These are phyloP conservation scores for Saxidomus purpurata DNA, from an alignment of 1,140 invertebrate species.

Conservation along the genomic window DNA sequence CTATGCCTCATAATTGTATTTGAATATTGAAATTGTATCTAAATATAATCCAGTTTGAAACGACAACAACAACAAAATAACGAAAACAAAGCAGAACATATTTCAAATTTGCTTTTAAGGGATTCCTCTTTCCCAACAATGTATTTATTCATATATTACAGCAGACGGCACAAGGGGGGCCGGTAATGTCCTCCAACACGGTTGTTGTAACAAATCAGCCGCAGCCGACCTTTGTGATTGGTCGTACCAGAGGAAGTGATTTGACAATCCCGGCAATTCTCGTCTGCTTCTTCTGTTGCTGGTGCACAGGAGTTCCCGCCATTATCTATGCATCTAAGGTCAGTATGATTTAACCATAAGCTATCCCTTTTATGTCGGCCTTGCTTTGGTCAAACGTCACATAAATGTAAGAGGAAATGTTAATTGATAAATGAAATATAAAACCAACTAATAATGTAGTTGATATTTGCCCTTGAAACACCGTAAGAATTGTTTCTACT, in stretches of 20 bases:
- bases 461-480: no score
- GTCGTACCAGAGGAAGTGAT: not conserved
- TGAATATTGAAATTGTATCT: no score
- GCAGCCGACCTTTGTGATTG: not conserved
- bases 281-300: conserved; percentile 9
- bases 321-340: not conserved
- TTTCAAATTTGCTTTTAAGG: no score
- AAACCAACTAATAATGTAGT: no score
- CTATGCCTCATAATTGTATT: no score
- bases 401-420: no score
- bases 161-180: not conserved
- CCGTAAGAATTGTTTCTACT: no score
- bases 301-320: not conserved
- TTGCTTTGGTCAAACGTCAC: not conserved
- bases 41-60: no score
- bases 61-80: no score
- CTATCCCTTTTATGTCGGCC: not conserved
- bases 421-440: no score
- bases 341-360: not conserved
- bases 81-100: no score
- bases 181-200: not conserved
- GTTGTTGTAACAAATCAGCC: not conserved
- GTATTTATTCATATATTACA: not conserved
- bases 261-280: not conserved
- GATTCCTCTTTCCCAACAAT: no score